Evolutionary conservation across 2,797 vertebrate genomes (phyloP).

Genomic region (Ciconia nigra): DNA sequence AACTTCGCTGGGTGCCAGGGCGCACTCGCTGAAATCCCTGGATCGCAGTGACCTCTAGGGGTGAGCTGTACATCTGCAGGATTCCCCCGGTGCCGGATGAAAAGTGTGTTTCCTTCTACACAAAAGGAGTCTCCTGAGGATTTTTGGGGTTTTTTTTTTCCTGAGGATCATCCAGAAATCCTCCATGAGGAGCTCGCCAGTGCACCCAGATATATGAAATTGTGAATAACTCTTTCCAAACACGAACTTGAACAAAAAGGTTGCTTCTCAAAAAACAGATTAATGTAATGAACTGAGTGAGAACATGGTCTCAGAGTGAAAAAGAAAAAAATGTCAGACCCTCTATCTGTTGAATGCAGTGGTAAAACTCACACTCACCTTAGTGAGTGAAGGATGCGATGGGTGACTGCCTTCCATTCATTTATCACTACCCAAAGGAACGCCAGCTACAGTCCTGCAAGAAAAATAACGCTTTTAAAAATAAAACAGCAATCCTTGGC

Average conservation of each 20-base stretch:
- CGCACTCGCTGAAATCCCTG: conserved; percentile 42
- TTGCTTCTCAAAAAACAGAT: background rate
- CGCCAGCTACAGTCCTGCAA: background rate
- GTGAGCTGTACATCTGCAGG: conserved; percentile 35
- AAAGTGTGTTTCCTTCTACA: background rate
- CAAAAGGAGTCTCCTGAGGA: background rate
- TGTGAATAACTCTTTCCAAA: background rate
- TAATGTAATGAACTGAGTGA: background rate
- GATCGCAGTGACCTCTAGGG: conserved; percentile 75
- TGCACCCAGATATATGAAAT: background rate
- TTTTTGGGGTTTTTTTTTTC: background rate
- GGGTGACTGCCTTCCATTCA: background rate
- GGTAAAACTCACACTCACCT: background rate
- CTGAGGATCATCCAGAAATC: background rate
- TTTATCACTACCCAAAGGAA: background rate
- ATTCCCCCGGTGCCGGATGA: background rate
- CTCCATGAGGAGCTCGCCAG: background rate
- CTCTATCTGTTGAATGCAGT: background rate
- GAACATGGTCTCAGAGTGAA: background rate
- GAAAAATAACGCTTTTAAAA: background rate
- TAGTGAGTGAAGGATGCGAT: background rate
- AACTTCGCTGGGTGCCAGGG: fast-evolving
- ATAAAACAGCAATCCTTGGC: background rate
- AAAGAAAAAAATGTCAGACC: background rate
- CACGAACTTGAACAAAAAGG: background rate